Evolutionary conservation across 2,888 invertebrate species (phyloP), one percentile per base, ranked within the genome.

Genomic region (Epistrophella euchroma): DNA sequence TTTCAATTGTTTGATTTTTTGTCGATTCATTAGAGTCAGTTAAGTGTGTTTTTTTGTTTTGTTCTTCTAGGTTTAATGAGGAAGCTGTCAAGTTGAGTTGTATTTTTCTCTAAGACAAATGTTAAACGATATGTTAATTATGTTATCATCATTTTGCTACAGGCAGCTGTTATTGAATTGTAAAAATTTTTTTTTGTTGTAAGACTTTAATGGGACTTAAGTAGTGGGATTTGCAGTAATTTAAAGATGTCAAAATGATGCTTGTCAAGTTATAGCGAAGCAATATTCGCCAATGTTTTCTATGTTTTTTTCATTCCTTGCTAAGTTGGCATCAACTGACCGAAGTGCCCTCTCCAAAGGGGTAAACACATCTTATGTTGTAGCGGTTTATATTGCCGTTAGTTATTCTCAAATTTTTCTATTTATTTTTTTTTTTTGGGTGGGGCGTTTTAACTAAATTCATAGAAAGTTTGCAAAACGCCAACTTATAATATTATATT

Each of bases 61-160:
- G 17, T 10, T 28, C 10, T 13, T 22, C 7, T 25, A 40, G 32
- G 32, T 32, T 19, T 68, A 50, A 68, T 68, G 50, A 50, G 66
- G 66, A 68, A 68, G 32, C 66, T 66, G 66, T 66, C 66, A 43
- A 43, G 40, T n/a, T 37, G 5, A 43, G 45, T 32, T 43, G 43
- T 45, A 45, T 64, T 43, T 25, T 45, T 15, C 28, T 64, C 43
- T 45, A 0, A 17, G 17, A 64, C 45, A 64, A 32, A 32, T 64
- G 64, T 45, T 64, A 64, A 3, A 22, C 6, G 40, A 56, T 56
- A 19, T 56, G 4, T 32, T n/a, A n/a, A n/a, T n/a, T 56, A 19
- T 17, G 11, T 55, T 52, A 9, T 25, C 10, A 10, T 17, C 13
- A 22, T 52, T 25, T 28, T 52, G 1, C 15, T n/a, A 52, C n/a